phyloP scores from a whole-genome alignment of 2,888 invertebrate genomes.

The Synergus japonicus region DNA sequence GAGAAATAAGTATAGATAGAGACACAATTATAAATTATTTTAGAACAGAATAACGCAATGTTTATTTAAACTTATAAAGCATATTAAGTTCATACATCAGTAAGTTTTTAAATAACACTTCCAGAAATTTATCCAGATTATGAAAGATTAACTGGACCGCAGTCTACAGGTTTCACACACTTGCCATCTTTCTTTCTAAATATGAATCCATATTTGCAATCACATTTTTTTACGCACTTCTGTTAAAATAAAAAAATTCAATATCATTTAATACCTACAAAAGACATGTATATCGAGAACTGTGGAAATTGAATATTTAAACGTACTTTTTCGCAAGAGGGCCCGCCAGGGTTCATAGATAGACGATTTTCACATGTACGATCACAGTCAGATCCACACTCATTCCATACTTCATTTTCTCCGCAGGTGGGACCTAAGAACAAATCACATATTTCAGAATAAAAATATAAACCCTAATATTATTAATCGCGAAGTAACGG shows the following conservation, averaged over 20 bases:
- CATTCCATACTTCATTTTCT: not conserved
- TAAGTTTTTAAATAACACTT: no score
- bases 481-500: no score
- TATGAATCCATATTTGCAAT: not conserved
- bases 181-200: accelerated
- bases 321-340: not conserved
- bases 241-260: not conserved
- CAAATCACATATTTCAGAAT: not conserved
- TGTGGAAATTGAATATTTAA: not conserved
- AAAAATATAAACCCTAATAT: not conserved
- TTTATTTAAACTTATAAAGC: no score
- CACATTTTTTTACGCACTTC: not conserved
- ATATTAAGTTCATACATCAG: not conserved
- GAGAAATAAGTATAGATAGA: no score
- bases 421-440: not conserved
- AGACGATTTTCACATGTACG: not conserved
- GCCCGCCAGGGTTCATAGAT: no score
- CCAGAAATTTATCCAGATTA: not conserved
- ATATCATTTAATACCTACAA: not conserved
- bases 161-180: not conserved
- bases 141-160: not conserved
- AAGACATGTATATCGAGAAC: no score
- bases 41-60: no score
- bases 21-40: not conserved
- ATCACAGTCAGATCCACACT: not conserved